Percentiles rank a stretch among this genome's conserved stretches.
These are phyloP conservation scores for Apostichopus parvimensis DNA, from an alignment of 35 echinoderm and acorn worm genomes.

Conservation along the genomic window DNA sequence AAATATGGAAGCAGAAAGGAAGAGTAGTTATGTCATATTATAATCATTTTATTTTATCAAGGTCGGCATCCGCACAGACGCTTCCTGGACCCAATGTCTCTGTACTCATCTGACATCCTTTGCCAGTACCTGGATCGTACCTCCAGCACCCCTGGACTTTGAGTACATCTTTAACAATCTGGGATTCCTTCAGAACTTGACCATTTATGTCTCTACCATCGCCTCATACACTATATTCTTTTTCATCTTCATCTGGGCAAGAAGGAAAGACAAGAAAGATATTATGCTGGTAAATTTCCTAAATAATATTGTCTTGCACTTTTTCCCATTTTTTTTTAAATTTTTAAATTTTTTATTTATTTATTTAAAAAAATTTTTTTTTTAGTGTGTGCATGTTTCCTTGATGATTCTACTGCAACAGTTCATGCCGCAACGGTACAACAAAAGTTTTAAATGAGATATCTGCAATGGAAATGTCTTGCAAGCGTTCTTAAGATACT, in stretches of 20 bases:
- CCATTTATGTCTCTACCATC: constrained; percentile 75
- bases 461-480: too few species aligned
- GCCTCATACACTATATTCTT: constrained; percentile 79
- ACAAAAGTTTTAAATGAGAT: too few species aligned
- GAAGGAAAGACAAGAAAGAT: constrained; percentile 88
- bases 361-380: too few species aligned
- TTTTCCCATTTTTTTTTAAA: too few species aligned
- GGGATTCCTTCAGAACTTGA: constrained; percentile 64
- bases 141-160: constrained; percentile 84
- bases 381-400: too few species aligned
- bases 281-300: constrained; percentile 65
- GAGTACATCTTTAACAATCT: constrained; percentile 79
- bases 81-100: constrained; percentile 55
- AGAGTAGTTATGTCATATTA: neutral
- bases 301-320: too few species aligned
- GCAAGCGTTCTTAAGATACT: too few species aligned
- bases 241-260: constrained; percentile 67
- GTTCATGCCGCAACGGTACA: too few species aligned
- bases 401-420: too few species aligned
- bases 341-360: too few species aligned
- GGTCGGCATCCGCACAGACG: constrained; percentile 15
- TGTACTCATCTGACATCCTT: constrained; percentile 90
- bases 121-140: constrained; percentile 89
- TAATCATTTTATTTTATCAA: neutral
- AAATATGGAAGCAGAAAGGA: neutral